Base-by-base conservation (phyloP, 1,140 invertebrate genomes). In the Drosophila orena region DNA sequence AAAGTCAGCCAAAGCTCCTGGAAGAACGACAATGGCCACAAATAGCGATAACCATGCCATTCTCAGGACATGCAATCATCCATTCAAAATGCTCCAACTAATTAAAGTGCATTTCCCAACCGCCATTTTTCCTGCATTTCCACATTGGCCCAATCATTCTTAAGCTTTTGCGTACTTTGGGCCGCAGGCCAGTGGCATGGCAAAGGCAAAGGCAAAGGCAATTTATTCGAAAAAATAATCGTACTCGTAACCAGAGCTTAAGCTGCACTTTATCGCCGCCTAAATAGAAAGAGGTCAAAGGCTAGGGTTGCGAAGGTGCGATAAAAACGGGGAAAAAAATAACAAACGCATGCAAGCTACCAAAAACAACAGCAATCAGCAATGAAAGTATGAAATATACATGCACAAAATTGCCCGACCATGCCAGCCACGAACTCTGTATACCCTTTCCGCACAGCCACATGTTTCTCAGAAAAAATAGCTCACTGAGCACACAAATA, bases 41-140 rank as follows among this genome's bases (percentile, higher is more conserved):
- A 43, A 46, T 66, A 54, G 42, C 81, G 66, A 84, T 79, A 85
- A 76, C 52, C 65, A 56, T 74, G 77, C 79, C 79, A 83, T 83
- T 85, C 70, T 47, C 60, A 59, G 69, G 72, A 52, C 81, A 85
- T 85, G 81, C 81, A 81, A 81, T 40, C 65, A 81, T 40, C 65
- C 66, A 47, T 57, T 70, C 43, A 49, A 70, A 70, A 70, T 49
- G 66, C 70, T 35, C 56, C 60, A 66, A 79, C 83, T 86, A 86
- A 86, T 85, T 81, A 86, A 85, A 75, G 46, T 65, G 57, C 54
- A 49, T 46, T 57, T 52, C 17, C 15, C 5, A 47, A 35, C 38
- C 11, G 38, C 24, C 11, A 17, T 4, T 59, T 62, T 40, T 2
- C 12, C 22, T 22, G 20, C 20, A 30, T 42, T 42, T 54, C 35